These are phyloP conservation scores for Thunnus albacares DNA, from an alignment of 2,797 vertebrate species.

Conservation along the genomic window DNA sequence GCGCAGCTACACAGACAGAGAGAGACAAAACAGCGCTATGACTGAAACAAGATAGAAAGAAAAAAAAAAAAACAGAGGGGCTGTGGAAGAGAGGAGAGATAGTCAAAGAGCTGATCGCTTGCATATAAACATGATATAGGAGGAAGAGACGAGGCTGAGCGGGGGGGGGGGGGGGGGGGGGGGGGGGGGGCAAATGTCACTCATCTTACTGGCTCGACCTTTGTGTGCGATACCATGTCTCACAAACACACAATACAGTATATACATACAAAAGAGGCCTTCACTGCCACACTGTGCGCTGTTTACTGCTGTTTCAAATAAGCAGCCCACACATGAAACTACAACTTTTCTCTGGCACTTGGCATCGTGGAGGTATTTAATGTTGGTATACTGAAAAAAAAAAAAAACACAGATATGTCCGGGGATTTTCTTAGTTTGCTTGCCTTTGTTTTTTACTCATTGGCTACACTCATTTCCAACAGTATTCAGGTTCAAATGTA, in stretches of 20 bases:
- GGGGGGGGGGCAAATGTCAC: slow-evolving; percentile 34
- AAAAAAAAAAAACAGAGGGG: slow-evolving; percentile 13
- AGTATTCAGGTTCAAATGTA: too few species aligned
- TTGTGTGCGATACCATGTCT: slow-evolving; percentile 27
- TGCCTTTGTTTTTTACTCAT: too few species aligned
- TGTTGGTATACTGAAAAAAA: not conserved
- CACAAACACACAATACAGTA: slow-evolving; percentile 36
- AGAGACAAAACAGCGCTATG: slow-evolving; percentile 40
- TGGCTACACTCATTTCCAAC: too few species aligned
- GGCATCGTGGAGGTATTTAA: not conserved
- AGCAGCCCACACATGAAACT: slow-evolving; percentile 15
- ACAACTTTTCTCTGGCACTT: not conserved
- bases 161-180: slow-evolving; percentile 10
- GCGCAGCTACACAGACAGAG: slow-evolving; percentile 51
- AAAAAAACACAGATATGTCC: not conserved
- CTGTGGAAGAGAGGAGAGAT: slow-evolving; percentile 21
- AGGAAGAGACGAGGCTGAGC: slow-evolving; percentile 34
- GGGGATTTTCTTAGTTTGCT: too few species aligned
- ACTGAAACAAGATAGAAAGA: slow-evolving; percentile 59
- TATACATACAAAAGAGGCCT: slow-evolving; percentile 19
- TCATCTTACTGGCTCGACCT: slow-evolving; percentile 53
- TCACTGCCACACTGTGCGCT: slow-evolving; percentile 7
- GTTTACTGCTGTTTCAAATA: slow-evolving; percentile 22
- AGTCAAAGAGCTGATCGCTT: slow-evolving; percentile 45
- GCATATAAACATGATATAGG: slow-evolving; percentile 54